Base-by-base conservation (phyloP, 1,140 invertebrate genomes). In the Solenopsis fugax region DNA sequence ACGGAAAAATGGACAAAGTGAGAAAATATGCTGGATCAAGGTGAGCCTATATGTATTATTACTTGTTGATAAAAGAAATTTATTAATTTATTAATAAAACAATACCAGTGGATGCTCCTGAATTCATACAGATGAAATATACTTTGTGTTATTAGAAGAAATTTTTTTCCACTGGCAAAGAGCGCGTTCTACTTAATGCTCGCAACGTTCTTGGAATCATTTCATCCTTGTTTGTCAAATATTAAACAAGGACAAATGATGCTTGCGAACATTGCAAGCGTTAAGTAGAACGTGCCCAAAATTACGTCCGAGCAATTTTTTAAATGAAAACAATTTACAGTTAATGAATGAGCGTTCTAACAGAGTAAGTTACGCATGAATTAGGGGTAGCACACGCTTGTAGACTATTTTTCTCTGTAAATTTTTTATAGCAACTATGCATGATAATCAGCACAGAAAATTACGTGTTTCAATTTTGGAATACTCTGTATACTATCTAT, bases 21-120 rank as follows among this genome's bases (percentile, higher is more conserved):
- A 97, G 96, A 92, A 96, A 96, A 90, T 97, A 96, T 92, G 96
- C 96, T 62, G 96, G 96, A 56, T 96, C 96, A 64, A 97, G 97
- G 97, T 97, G 95, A 94, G 85, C 90, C 34, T 48, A 45, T 48
- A 56, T 54, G 7, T 52, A 72, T n/a, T 37, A 34, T 56, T 58
- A 71, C 18, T 13, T 21, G n/a, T 34, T 29, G 45, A 29, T 37
- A 24, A 82, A 29, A 69, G n/a, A 67, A 48, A 10, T 65, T 76
- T 72, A 84, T 69, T 81, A 78, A 4, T 60, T 86, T 45, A 24
- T 75, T 34, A 58, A 69, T 73, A 21, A n/a, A 29, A 45, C 60
- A 37, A 50, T 18, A 5, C 4, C 4, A 29, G 2, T 34, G 4
- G 6, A n/a, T 3, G 2, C 12, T 9, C 18, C 16, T 4, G 10